Evolutionary conservation across 2,113 vertebrate species (phyloP).

Genomic region (Delphinapterus leucas): DNA sequence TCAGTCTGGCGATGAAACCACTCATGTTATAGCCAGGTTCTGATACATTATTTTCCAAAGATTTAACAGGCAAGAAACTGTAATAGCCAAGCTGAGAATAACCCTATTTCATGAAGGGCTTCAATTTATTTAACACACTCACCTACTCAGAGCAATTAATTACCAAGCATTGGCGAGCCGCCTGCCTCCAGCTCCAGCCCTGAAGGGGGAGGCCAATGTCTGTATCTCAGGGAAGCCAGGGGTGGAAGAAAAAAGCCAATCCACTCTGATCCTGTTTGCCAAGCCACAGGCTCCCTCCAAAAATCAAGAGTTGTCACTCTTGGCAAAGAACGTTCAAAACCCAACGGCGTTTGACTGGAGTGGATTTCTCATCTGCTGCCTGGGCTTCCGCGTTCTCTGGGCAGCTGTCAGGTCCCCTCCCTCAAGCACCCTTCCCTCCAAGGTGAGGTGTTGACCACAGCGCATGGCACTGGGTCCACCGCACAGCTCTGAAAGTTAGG

Average conservation of each 20-base stretch:
- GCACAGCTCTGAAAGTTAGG: fast-evolving
- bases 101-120: not conserved
- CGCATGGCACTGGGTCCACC: fast-evolving
- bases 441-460: fast-evolving
- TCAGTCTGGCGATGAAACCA: not conserved
- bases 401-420: not conserved
- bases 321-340: conserved; percentile 63
- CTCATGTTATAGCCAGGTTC: not conserved
- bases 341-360: conserved; percentile 57
- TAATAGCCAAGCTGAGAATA: not conserved
- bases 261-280: conserved; percentile 47
- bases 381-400: conserved; percentile 62
- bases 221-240: conserved; percentile 27
- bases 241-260: conserved; percentile 61
- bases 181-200: not conserved
- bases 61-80: not conserved
- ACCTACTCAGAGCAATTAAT: not conserved
- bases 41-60: not conserved
- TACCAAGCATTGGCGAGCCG: not conserved
- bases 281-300: conserved; percentile 69
- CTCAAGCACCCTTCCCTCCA: not conserved
- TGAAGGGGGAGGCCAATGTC: not conserved
- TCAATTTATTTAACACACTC: conserved; percentile 27
- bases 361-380: conserved; percentile 45
- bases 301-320: conserved; percentile 68